Percentiles rank a stretch among this genome's conserved stretches.
Conservation (phyloP, 2,888 invertebrate species). For the Timema podura region DNA sequence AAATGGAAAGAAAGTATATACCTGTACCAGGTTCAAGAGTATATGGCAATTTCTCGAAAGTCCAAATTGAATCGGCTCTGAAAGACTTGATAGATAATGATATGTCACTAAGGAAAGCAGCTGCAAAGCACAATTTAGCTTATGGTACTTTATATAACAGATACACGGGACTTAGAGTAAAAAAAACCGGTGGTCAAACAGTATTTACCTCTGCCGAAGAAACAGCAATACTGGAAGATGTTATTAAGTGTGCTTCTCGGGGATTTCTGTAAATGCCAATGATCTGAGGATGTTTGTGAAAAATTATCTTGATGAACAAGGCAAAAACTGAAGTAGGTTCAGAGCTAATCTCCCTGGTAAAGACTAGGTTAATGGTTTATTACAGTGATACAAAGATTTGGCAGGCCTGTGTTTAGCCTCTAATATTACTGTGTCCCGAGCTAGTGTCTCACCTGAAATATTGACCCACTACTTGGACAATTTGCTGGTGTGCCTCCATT, state of each 20-base stretch:
- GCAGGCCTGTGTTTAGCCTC: constrained; percentile 1
- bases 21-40: background rate
- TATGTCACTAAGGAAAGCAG: constrained; percentile 2
- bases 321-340: background rate
- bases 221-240: background rate
- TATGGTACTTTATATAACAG: constrained; percentile 9
- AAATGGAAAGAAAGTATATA: background rate
- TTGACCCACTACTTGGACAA: constrained; percentile 5
- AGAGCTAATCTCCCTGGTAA: background rate
- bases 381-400: constrained; percentile 7
- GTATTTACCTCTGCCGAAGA: background rate
- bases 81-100: background rate
- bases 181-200: background rate
- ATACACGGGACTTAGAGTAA: background rate
- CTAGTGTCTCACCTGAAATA: background rate
- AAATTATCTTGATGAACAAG: background rate
- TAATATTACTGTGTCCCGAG: background rate
- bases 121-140: background rate
- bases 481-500: background rate
- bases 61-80: background rate
- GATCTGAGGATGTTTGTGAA: constrained; percentile 6
- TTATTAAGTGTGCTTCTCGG: background rate
- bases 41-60: background rate
- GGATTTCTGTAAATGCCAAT: background rate
- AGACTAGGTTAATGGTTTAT: background rate